Conservation (phyloP, 2,113 vertebrate genomes). For the Oplegnathus fasciatus region DNA sequence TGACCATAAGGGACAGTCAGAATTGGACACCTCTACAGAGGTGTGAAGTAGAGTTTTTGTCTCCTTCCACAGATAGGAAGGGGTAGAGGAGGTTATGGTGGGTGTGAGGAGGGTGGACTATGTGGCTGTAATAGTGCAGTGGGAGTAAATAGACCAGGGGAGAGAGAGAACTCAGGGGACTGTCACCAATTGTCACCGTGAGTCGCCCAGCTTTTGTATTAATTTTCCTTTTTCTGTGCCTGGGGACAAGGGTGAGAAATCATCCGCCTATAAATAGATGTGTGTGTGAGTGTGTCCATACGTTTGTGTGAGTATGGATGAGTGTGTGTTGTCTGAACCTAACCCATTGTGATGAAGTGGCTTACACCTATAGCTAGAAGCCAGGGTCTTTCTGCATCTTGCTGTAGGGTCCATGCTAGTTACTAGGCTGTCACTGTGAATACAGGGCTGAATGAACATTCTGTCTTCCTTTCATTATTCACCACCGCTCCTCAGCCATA, state of each 20-base stretch:
- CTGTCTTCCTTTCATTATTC: slow-evolving; percentile 72
- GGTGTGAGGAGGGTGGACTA: slow-evolving; percentile 57
- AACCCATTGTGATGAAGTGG: slow-evolving; percentile 42
- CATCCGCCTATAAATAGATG: slow-evolving; percentile 74
- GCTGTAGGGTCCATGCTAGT: slow-evolving; percentile 21
- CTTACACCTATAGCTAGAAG: slow-evolving; percentile 30
- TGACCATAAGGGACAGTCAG: slow-evolving; percentile 79
- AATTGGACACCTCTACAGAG: slow-evolving; percentile 85
- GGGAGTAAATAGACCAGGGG: slow-evolving; percentile 73
- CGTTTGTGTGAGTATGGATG: slow-evolving; percentile 27
- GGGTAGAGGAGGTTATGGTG: slow-evolving; percentile 56
- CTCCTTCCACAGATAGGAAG: slow-evolving; percentile 66
- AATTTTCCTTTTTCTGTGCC: slow-evolving; percentile 76
- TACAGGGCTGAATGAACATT: slow-evolving; percentile 42
- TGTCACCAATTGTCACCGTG: slow-evolving; percentile 84
- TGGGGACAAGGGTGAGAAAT: slow-evolving; percentile 75
- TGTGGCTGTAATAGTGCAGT: slow-evolving; percentile 61
- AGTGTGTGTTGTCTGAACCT: slow-evolving; percentile 21
- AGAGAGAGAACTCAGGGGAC: slow-evolving; percentile 71
- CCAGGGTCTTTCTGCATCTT: slow-evolving; percentile 44
- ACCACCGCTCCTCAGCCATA: slow-evolving; percentile 52
- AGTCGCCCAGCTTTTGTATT: slow-evolving; percentile 74
- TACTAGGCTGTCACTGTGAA: slow-evolving; percentile 47
- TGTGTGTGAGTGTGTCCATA: slow-evolving; percentile 38
- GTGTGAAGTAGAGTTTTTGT: slow-evolving; percentile 86